These are phyloP conservation scores for Forbesichthys papilliferus DNA, from an alignment of 2,113 vertebrate species.

Conservation along the genomic window DNA sequence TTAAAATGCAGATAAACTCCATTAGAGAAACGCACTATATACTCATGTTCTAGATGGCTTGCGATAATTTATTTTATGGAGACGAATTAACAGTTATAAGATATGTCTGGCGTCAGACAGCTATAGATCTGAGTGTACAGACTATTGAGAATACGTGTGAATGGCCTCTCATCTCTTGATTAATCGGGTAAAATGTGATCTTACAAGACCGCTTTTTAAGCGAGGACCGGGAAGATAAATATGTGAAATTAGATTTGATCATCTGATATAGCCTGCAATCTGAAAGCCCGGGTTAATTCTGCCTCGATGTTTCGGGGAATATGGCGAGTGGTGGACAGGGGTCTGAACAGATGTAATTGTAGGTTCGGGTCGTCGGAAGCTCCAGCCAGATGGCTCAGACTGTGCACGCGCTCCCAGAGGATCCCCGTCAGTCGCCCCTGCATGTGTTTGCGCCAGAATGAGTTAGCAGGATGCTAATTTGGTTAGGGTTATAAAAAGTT, in stretches of 20 bases:
- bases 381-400: constrained; percentile 84
- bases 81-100: constrained; percentile 39
- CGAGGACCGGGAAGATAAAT: constrained; percentile 33
- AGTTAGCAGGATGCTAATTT: constrained; percentile 69
- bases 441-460: constrained; percentile 75
- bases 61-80: constrained; percentile 33
- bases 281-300: constrained; percentile 52
- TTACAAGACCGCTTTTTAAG: constrained; percentile 48
- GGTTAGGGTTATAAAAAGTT: constrained; percentile 75
- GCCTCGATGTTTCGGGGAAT: constrained; percentile 74
- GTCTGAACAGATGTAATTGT: constrained; percentile 85
- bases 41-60: constrained; percentile 18
- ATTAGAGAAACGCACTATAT: constrained; percentile 38
- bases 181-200: constrained; percentile 47
- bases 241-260: constrained; percentile 78
- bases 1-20: constrained; percentile 61
- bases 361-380: constrained; percentile 81
- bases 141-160: too few species aligned
- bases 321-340: constrained; percentile 65
- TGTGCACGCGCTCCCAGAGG: constrained; percentile 69
- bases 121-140: background rate
- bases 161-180: constrained; percentile 38
- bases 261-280: constrained; percentile 65
- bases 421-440: constrained; percentile 67
- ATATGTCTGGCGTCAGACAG: constrained; percentile 14